Base-by-base conservation (phyloP, 2,113 vertebrate genomes). In the Carettochelys insculpta region DNA sequence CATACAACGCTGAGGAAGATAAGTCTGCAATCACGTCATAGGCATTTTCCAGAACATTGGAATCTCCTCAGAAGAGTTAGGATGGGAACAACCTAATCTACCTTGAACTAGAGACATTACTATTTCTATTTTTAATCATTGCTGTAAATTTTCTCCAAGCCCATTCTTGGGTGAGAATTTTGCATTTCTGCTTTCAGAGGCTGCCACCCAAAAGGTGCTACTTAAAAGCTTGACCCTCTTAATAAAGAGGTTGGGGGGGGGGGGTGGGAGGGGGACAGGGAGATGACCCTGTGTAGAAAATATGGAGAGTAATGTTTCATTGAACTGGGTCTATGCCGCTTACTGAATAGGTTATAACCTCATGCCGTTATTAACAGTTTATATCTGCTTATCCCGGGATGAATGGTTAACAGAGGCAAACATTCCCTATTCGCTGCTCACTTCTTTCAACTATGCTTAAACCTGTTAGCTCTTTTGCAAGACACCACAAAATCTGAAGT, bases 391-490 rank as follows among this genome's bases (percentile, higher is more conserved):
- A 65, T 73, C 51, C 27, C 79, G 53, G n/a, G 80, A 76, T 68
- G 76, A 92, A 94, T 31, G 31, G 90, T 77, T 90, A 85, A 90
- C 80, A 80, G 78, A 38, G 78, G 54, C 95, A 94, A 92, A 93
- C 41, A 6, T 19, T 48, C 90, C 78, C 85, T 86, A 90, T 41
- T 82, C 82, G 92, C 61, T 90, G 38, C 61, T 82, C 20, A 88
- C 50, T 81, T 89, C 58, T 92, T 95, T 61, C 25, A 90, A 84
- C 45, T 61, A 61, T 8, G 47, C 80, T 91, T 89, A 73, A 93
- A 88, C 34, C 53, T 89, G 68, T 9, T 75, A 87, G 53, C 45
- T 29, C n/a, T 65, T 89, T 80, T 84, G 71, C 10, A 50, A 93
- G 71, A 45, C 47, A 90, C 54, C 9, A 80, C 5, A 77, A 91